Evolutionary conservation across 1,140 invertebrate genomes (phyloP), one percentile per base, ranked within the genome.

Genomic region (Bombyx mandarina): DNA sequence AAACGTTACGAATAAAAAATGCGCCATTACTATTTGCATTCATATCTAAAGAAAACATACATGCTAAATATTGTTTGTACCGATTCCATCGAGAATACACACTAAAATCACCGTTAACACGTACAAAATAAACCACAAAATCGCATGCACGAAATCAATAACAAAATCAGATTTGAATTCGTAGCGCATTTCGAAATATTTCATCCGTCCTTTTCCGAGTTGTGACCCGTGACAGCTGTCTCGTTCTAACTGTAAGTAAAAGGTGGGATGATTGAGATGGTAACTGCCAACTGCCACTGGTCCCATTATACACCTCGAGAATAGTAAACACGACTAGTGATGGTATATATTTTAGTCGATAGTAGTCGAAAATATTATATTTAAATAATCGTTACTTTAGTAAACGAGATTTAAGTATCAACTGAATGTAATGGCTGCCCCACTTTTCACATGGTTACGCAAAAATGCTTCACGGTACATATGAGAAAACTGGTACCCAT

Each of bases 41-140:
- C 81, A 87, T 85, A 85, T 83, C 82, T 82, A 85, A 82, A 82
- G 82, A 81, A 87, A 85, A 84, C 83, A 87, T 87, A 87, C 82
- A 85, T 85, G 83, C 80, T 79, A 81, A 84, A 83, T 79, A 78
- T 79, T 82, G 72, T 63, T 67, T 68, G 54, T 63, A 57, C 61
- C 26, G 26, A 35, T 35, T 35, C 26, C 2, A 35, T 35, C 2
- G 26, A 35, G 26, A 35, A 35, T 35, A 9, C 2, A 43, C 1
- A 73, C 65, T 5, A 35, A 35, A 59, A 3, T 57, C 56, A 45
- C 73, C 73, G 51, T 49, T 79, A 70, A n/a, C 0, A 0, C 6
- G 0, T 3, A 10, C 3, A 0, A 0, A 0, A 60, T 62, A 73
- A 54, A 55, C 46, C 60, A 12, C 45, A 69, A 57, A 54, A 10